phyloP scores from a whole-genome alignment of 2,797 vertebrate genomes.

The Oreochromis grahami region DNA sequence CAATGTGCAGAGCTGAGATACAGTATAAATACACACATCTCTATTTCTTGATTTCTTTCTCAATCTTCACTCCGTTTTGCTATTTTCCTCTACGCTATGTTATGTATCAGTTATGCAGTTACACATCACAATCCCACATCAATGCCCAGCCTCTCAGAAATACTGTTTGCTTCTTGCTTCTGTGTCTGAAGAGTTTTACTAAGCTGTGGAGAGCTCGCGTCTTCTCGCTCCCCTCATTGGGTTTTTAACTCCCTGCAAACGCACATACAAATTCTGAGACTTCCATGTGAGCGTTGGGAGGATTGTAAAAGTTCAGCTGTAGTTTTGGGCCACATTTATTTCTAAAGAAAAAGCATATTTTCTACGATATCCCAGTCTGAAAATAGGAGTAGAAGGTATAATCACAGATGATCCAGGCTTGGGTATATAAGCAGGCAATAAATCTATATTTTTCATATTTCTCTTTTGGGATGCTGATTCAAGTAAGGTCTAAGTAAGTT shows the following conservation, averaged over 20 bases:
- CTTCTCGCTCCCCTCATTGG: slow-evolving; percentile 12
- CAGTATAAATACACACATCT: slow-evolving; percentile 69
- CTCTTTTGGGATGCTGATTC: slow-evolving; percentile 43
- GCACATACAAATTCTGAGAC: slow-evolving; percentile 10
- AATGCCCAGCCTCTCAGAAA: slow-evolving; percentile 58
- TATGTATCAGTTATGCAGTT: slow-evolving; percentile 62
- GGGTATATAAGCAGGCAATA: slow-evolving; percentile 58
- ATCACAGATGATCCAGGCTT: slow-evolving; percentile 73
- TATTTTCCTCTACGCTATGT: slow-evolving; percentile 30
- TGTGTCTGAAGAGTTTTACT: slow-evolving; percentile 57
- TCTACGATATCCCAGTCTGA: slow-evolving; percentile 20
- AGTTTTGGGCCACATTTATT: not conserved
- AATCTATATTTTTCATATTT: slow-evolving; percentile 64
- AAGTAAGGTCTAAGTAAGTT: slow-evolving; percentile 41
- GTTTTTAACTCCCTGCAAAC: slow-evolving; percentile 24
- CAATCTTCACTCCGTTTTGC: slow-evolving; percentile 49
- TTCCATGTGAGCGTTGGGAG: not conserved
- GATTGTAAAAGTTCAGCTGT: not conserved
- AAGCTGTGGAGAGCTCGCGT: slow-evolving; percentile 54
- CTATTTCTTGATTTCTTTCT: slow-evolving; percentile 64
- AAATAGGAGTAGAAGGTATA: slow-evolving; percentile 66
- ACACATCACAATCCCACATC: slow-evolving; percentile 71
- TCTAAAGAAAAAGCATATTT: slow-evolving; percentile 25
- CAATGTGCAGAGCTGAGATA: slow-evolving; percentile 72
- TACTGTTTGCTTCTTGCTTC: slow-evolving; percentile 37